Base-by-base conservation (phyloP, 35 echinoderm and acorn worm species). In the Heliocidaris tuberculata region DNA sequence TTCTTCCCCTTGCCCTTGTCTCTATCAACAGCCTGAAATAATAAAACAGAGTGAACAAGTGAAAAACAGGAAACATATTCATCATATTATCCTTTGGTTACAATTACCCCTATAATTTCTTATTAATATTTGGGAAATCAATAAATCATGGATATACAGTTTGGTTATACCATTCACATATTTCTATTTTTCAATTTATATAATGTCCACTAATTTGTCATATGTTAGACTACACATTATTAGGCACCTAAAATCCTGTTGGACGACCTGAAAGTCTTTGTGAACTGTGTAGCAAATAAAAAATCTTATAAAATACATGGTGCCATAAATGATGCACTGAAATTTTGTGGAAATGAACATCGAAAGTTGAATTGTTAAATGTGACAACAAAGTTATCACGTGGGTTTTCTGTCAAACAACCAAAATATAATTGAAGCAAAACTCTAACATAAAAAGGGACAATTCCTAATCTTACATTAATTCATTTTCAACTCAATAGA, bases 1-100 rank as follows among this genome's bases (percentile, higher is more conserved):
- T 99, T 99, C 94, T 97, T 99, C 17, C 98, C 98, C 94, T 99
- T 99, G 4, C 97, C 97, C 95, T 97, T 99, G 60, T 99, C 98
- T 90, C 98, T 95, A 86, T 99, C 98, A 12, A 99, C 98, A 54
- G 98, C 97, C 97, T 99, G 85, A 49, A 94, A 48, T 10, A 50
- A 94, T 42, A 48, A 91, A 2, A 47, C 31, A 9, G 4, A 89
- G 47, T 12, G 87, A 78, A 21, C 5, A 3, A 21, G 27, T 7
- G 0, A 42, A 27, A 27, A 78, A 78, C 21, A 78, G 6, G 6
- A 4, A 27, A 0, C 27, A n/a, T n/a, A 78, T n/a, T 78, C 4
- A 27, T 21, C 21, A 78, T 78, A 78, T 78, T 27, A 21, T 27
- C 0, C 21, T n/a, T 27, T 78, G 65, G 35, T 42, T 42, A 42